Evolutionary conservation across 2,888 invertebrate species (phyloP).

Genomic region (Oeneis ivallda): DNA sequence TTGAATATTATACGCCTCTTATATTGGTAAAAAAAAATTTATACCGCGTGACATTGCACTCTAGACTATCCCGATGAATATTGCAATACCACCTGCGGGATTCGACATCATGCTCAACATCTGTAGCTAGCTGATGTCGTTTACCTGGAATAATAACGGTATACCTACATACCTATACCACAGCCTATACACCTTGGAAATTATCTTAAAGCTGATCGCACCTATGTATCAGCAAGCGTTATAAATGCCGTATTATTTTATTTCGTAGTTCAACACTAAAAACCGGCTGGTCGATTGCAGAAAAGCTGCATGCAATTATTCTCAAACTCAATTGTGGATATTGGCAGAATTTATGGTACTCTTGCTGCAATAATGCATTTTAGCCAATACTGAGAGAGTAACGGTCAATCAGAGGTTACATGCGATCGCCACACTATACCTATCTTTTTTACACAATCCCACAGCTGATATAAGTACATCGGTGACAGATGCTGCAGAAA

Average conservation of each 20-base stretch:
- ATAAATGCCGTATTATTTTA: not conserved
- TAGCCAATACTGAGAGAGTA: too few species aligned
- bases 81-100: conserved; percentile 12
- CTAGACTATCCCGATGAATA: not conserved
- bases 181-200: not conserved
- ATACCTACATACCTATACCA: not conserved
- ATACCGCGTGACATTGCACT: not conserved
- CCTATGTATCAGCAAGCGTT: not conserved
- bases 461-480: too few species aligned
- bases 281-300: too few species aligned
- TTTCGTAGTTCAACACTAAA: too few species aligned
- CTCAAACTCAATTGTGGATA: too few species aligned
- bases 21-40: not conserved
- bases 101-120: not conserved
- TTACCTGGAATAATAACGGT: conserved; percentile 3
- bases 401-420: too few species aligned
- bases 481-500: too few species aligned
- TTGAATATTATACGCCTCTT: not conserved
- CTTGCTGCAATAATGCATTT: too few species aligned
- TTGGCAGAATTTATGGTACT: too few species aligned
- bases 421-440: too few species aligned
- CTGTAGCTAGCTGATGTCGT: not conserved
- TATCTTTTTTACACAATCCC: too few species aligned
- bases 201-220: not conserved
- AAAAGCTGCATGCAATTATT: too few species aligned